Percentiles rank a stretch among this genome's conserved stretches.
These are phyloP conservation scores for Plectrocnemia conspersa DNA, from an alignment of 1,140 invertebrate species.

Conservation along the genomic window DNA sequence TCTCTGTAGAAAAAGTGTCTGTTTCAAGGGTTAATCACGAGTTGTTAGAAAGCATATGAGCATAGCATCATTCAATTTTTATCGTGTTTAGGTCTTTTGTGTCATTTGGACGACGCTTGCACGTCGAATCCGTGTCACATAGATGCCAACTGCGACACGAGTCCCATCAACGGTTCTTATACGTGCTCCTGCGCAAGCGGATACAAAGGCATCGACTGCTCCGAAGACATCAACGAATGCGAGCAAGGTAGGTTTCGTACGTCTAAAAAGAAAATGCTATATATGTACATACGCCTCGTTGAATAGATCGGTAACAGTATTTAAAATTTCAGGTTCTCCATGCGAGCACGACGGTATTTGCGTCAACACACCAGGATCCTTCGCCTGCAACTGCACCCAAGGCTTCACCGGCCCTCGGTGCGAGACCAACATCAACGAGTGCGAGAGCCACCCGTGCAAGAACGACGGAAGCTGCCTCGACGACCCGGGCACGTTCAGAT, in stretches of 20 bases:
- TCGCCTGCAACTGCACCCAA: slow-evolving; percentile 86
- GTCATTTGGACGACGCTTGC: slow-evolving; percentile 94
- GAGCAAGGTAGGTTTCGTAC: slow-evolving; percentile 67
- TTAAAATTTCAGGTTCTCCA: slow-evolving; percentile 73
- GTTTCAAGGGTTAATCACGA: too few species aligned
- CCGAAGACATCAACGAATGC: slow-evolving; percentile 93
- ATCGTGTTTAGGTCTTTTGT: slow-evolving; percentile 67
- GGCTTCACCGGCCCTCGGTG: slow-evolving; percentile 88
- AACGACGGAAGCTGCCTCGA: slow-evolving; percentile 92
- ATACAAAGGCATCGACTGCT: slow-evolving; percentile 87
- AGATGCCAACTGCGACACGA: slow-evolving; percentile 91
- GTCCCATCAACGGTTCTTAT: slow-evolving; percentile 90
- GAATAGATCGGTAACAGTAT: too few species aligned
- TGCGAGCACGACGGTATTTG: slow-evolving; percentile 91
- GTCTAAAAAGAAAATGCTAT: too few species aligned
- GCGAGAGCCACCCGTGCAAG: slow-evolving; percentile 89
- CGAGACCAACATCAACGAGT: slow-evolving; percentile 91
- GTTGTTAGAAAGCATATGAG: background rate
- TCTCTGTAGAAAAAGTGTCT: too few species aligned
- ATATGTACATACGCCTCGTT: too few species aligned
- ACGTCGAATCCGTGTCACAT: slow-evolving; percentile 93
- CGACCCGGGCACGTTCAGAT: slow-evolving; percentile 90
- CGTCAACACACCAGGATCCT: slow-evolving; percentile 91
- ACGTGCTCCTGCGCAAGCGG: slow-evolving; percentile 90
- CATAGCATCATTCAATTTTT: slow-evolving; percentile 3